These are phyloP conservation scores for Sinopyrophorus schimmeli DNA, from an alignment of 2,888 invertebrate species.

Conservation along the genomic window DNA sequence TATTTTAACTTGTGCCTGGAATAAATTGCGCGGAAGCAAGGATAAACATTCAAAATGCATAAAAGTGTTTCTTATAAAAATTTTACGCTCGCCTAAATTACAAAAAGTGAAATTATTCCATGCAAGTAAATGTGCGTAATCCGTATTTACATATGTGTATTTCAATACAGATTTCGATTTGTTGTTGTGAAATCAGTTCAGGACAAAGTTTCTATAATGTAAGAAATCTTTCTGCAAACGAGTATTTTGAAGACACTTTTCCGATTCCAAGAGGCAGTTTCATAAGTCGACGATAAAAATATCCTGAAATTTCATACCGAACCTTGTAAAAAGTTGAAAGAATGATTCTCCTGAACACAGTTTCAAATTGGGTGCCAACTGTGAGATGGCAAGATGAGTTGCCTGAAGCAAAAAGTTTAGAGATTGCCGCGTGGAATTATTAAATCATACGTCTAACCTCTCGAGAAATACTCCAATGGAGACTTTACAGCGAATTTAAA, in stretches of 20 bases:
- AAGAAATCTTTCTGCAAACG: constrained; percentile 20
- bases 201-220: constrained; percentile 12
- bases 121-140: too few relatives aligned
- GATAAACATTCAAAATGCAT: too few relatives aligned
- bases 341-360: constrained; percentile 31
- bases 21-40: too few relatives aligned
- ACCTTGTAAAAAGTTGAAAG: constrained; percentile 31
- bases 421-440: constrained; percentile 29
- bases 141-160: too few relatives aligned
- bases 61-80: too few relatives aligned
- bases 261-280: constrained; percentile 25
- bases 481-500: constrained; percentile 20
- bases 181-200: constrained; percentile 12
- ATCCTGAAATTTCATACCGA: constrained; percentile 30
- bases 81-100: too few relatives aligned
- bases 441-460: constrained; percentile 13
- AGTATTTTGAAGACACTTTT: constrained; percentile 26
- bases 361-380: constrained; percentile 34
- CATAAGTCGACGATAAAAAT: constrained; percentile 27
- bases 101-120: too few relatives aligned
- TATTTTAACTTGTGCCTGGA: constrained; percentile 21
- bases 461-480: constrained; percentile 8
- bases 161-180: constrained; percentile 16
- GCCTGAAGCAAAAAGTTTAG: constrained; percentile 28
- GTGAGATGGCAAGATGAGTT: constrained; percentile 28